A percentile compares a stretch with the other conserved stretches of the same genome.
These are phyloP conservation scores for Lasioglossum albipes DNA, from an alignment of 1,140 invertebrate species.

Conservation along the genomic window DNA sequence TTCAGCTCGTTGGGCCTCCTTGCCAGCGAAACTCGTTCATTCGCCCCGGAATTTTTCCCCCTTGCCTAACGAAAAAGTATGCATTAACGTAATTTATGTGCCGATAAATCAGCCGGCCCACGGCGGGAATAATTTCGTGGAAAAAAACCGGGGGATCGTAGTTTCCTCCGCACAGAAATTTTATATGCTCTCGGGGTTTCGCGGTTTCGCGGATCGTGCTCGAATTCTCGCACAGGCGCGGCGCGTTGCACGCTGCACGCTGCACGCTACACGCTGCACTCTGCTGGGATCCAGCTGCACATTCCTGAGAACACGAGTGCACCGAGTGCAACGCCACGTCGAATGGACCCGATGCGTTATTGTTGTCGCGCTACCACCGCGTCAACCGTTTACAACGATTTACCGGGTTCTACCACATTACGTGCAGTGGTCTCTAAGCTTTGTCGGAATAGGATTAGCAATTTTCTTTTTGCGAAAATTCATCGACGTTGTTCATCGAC, in stretches of 20 bases:
- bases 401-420: too few species aligned
- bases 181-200: conserved; percentile 35
- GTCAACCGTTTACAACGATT: too few species aligned
- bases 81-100: conserved; percentile 61
- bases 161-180: conserved; percentile 36
- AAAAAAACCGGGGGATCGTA: conserved; percentile 31
- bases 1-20: conserved; percentile 6
- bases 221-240: not conserved
- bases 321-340: not conserved
- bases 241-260: too few species aligned
- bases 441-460: too few species aligned
- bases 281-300: not conserved
- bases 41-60: conserved; percentile 52
- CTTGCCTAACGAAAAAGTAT: conserved; percentile 53
- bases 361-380: too few species aligned
- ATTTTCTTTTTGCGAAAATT: too few species aligned
- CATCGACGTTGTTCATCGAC: too few species aligned
- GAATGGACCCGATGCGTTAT: too few species aligned
- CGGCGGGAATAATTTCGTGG: conserved; percentile 48
- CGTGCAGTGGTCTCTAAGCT: too few species aligned
- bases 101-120: conserved; percentile 51
- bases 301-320: conserved; percentile 17
- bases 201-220: not conserved
- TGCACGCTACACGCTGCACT: not conserved
- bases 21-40: conserved; percentile 25